Percentiles rank a stretch among this genome's conserved stretches.
Conservation (phyloP, 1,140 invertebrate species). For the Pygmarrhopalites habei region DNA sequence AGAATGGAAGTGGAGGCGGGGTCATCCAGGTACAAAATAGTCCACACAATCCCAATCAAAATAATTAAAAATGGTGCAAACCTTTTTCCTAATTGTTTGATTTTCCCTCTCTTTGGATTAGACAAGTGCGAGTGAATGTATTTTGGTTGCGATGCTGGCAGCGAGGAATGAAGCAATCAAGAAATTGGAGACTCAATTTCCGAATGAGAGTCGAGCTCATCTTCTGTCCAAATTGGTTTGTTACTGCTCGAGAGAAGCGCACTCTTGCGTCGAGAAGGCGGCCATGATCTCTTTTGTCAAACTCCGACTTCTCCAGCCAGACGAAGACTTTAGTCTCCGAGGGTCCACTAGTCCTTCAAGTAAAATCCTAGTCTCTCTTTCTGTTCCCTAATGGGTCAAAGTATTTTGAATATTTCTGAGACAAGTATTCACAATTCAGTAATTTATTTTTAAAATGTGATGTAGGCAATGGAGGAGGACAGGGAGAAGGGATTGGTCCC, state of each 20-base stretch:
- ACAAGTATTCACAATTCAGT: neutral
- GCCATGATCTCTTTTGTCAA: constrained; percentile 99
- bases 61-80: too few relatives aligned
- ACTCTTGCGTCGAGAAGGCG: constrained; percentile 99
- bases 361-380: neutral
- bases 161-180: constrained; percentile 89
- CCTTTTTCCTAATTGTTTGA: too few relatives aligned
- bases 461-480: constrained; percentile 85
- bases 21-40: constrained; percentile 78
- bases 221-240: constrained; percentile 87
- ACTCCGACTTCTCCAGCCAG: neutral
- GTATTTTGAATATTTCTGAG: neutral
- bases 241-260: constrained; percentile 88
- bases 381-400: neutral
- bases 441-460: neutral
- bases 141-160: constrained; percentile 89
- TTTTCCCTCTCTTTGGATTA: too few relatives aligned
- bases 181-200: constrained; percentile 77
- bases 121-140: constrained; percentile 96
- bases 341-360: neutral
- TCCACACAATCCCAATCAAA: too few relatives aligned
- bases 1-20: constrained; percentile 80
- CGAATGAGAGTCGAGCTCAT: constrained; percentile 86
- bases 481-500: constrained; percentile 81
- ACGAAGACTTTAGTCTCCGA: neutral